A percentile compares a stretch with the other conserved stretches of the same genome.
These are phyloP conservation scores for Spongia lamella DNA, from an alignment of 37 sponge, comb jelly and placozoan genomes.

Conservation along the genomic window DNA sequence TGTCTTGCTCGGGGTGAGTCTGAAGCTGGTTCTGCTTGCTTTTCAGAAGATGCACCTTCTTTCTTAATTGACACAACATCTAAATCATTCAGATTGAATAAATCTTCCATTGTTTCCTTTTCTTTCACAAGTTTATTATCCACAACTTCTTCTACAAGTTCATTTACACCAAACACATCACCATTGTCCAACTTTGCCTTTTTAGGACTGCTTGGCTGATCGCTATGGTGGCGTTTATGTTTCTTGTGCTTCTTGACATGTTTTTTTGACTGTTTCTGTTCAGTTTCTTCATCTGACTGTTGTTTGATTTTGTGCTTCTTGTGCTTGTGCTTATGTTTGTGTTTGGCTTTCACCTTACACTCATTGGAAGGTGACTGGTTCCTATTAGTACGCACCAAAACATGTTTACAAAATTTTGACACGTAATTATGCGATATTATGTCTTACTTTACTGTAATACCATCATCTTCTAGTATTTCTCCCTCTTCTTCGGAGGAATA, in stretches of 20 bases:
- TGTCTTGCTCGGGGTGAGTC: not conserved
- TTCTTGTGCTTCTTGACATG: constrained; percentile 74
- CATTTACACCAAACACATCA: constrained; percentile 9
- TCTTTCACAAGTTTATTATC: not conserved
- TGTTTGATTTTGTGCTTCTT: constrained; percentile 63
- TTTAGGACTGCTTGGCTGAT: not conserved
- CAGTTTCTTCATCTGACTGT: constrained; percentile 7
- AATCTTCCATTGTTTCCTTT: constrained; percentile 11
- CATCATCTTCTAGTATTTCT: constrained; percentile 64
- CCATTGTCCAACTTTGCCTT: too few species aligned
- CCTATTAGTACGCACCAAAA: not conserved
- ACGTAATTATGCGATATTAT: not conserved
- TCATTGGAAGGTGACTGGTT: not conserved
- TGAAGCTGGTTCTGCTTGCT: not conserved
- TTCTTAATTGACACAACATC: not conserved
- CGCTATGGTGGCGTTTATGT: constrained; percentile 9
- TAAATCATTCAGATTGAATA: not conserved
- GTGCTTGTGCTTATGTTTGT: constrained; percentile 85
- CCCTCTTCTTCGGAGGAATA: constrained; percentile 73
- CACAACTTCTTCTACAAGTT: not conserved
- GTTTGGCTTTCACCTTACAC: constrained; percentile 74
- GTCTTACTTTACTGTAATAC: constrained; percentile 16
- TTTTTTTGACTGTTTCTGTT: constrained; percentile 63
- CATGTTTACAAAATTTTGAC: not conserved
- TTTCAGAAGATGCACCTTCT: not conserved